A percentile compares a stretch with the other conserved stretches of the same genome.
Evolutionary conservation across 2,113 vertebrate species (phyloP).

Genomic region (Callipepla californica): DNA sequence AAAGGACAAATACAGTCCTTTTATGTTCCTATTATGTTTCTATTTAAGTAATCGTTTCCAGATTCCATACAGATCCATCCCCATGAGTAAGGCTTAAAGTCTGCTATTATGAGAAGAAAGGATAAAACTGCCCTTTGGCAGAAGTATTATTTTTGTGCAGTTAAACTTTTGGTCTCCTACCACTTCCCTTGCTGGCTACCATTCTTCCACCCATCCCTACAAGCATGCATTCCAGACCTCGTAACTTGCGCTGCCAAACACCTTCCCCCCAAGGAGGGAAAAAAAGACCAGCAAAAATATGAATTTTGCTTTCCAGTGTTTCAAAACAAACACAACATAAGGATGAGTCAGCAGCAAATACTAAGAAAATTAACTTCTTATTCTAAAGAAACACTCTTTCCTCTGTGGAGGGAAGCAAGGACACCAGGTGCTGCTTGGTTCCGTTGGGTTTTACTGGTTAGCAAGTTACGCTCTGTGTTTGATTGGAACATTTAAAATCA

Average conservation of each 20-base stretch:
- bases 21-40: conserved; percentile 34
- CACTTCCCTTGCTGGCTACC: not conserved
- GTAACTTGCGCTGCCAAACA: not conserved
- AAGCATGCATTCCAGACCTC: not conserved
- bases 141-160: conserved; percentile 19
- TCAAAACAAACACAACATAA: conserved; percentile 1
- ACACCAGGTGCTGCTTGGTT: not conserved
- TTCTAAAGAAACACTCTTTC: not conserved
- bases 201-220: not conserved
- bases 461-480: not conserved
- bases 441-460: not conserved
- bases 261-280: not conserved
- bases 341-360: conserved; percentile 24
- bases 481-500: conserved; percentile 6
- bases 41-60: conserved; percentile 54
- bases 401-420: not conserved
- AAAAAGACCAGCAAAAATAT: not conserved
- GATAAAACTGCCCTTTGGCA: conserved; percentile 39
- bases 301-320: not conserved
- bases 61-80: conserved; percentile 6
- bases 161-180: conserved; percentile 18
- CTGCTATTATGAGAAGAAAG: conserved; percentile 8
- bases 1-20: conserved; percentile 17
- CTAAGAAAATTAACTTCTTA: not conserved
- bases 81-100: not conserved